These are phyloP conservation scores for Halcyon smyrnensis DNA, from an alignment of 2,797 vertebrate species.

Conservation along the genomic window DNA sequence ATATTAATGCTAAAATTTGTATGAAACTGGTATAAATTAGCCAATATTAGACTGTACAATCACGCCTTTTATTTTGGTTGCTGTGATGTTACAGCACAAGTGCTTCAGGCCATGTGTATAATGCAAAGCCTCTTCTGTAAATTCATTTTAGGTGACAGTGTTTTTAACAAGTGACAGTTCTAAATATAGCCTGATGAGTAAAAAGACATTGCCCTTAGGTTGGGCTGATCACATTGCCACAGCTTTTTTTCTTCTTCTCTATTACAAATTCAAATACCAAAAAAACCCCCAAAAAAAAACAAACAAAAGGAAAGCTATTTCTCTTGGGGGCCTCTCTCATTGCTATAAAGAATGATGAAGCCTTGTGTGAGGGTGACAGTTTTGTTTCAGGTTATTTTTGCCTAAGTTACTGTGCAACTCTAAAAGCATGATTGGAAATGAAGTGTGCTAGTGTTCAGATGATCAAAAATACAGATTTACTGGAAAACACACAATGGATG, in stretches of 20 bases:
- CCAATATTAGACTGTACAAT: slow-evolving; percentile 46
- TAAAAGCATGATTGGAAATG: not conserved
- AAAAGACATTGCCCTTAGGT: slow-evolving; percentile 55
- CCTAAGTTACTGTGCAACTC: not conserved
- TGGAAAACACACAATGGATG: not conserved
- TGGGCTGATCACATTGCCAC: slow-evolving; percentile 48
- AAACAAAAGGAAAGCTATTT: not conserved
- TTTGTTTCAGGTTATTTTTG: slow-evolving; percentile 30
- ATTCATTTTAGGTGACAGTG: slow-evolving; percentile 70
- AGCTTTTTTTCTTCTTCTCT: not conserved
- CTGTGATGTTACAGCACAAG: slow-evolving; percentile 46
- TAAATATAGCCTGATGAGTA: slow-evolving; percentile 68
- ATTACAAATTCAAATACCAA: not conserved
- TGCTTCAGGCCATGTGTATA: slow-evolving; percentile 37
- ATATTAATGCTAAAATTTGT: slow-evolving; percentile 25
- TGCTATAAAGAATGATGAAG: not conserved
- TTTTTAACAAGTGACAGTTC: slow-evolving; percentile 62
- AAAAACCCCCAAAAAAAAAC: not conserved
- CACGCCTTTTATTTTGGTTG: slow-evolving; percentile 60
- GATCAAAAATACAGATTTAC: not conserved
- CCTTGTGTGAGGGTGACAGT: not conserved
- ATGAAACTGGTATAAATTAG: slow-evolving; percentile 34
- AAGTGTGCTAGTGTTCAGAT: not conserved
- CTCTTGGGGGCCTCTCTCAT: not conserved
- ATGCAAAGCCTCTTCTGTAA: slow-evolving; percentile 58